Percentiles rank a stretch among this genome's conserved stretches.
phyloP scores from a whole-genome alignment of 2,113 vertebrate genomes.

The Protobothrops flavoviridis region DNA sequence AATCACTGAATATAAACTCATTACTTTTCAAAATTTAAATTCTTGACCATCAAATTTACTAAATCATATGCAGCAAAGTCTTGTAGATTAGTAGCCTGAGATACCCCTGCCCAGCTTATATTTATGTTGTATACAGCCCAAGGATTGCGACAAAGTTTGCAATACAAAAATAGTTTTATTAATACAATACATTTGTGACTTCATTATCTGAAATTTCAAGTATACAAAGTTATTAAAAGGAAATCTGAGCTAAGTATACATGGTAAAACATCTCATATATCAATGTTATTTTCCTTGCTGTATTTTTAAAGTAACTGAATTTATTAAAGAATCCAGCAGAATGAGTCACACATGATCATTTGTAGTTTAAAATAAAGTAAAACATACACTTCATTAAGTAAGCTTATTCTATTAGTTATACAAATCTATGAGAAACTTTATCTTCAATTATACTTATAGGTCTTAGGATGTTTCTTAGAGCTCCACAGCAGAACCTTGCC shows the following conservation, averaged over 20 bases:
- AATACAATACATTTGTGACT: not conserved
- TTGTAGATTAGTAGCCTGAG: not conserved
- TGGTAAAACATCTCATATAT: not conserved
- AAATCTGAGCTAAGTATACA: not conserved
- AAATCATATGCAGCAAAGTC: not conserved
- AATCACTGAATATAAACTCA: not conserved
- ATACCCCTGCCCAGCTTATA: not conserved
- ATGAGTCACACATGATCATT: not conserved
- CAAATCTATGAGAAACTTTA: not conserved
- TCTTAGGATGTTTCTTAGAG: not conserved
- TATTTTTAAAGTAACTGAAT: not conserved
- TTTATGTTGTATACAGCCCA: not conserved
- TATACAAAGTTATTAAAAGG: not conserved
- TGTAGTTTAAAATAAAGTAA: not conserved
- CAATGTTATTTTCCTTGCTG: not conserved
- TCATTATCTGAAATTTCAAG: not conserved
- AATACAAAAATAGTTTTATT: not conserved
- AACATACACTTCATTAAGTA: not conserved
- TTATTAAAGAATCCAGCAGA: not conserved
- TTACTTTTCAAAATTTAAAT: not conserved
- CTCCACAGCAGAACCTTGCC: not conserved
- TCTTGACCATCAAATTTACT: not conserved
- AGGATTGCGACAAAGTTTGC: not conserved
- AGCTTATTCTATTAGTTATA: not conserved
- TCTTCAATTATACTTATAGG: not conserved